Conservation (phyloP, 1,140 invertebrate species). For the Ectropis grisescens region DNA sequence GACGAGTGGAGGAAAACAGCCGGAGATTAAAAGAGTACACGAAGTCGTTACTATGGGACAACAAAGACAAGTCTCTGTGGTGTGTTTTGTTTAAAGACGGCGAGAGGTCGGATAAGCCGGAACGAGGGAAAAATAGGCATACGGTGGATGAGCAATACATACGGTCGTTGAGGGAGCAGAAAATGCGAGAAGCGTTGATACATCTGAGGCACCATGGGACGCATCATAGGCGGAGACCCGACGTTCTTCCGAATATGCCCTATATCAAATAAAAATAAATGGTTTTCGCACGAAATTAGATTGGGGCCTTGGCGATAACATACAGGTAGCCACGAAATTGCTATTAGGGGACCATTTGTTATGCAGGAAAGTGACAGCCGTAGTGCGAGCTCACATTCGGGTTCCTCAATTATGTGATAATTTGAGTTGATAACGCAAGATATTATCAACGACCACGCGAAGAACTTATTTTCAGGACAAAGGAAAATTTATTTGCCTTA, state of each 20-base stretch:
- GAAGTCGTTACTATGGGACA: slow-evolving; percentile 65
- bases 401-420: slow-evolving; percentile 12
- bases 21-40: slow-evolving; percentile 64
- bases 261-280: slow-evolving; percentile 41
- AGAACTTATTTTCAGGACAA: no score
- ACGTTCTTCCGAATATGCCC: slow-evolving; percentile 34
- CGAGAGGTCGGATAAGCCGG: slow-evolving; percentile 36
- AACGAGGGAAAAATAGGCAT: slow-evolving; percentile 34
- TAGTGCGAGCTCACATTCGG: slow-evolving; percentile 8
- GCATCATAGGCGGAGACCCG: slow-evolving; percentile 45
- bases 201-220: slow-evolving; percentile 51
- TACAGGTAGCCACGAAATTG: no score
- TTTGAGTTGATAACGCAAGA: slow-evolving; percentile 12
- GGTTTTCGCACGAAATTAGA: not conserved
- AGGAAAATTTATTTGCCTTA: no score
- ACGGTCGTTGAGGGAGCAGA: slow-evolving; percentile 45
- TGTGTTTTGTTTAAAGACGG: slow-evolving; percentile 69
- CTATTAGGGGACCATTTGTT: no score
- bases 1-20: slow-evolving; percentile 65
- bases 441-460: no score
- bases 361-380: no score
- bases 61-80: slow-evolving; percentile 68
- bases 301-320: slow-evolving; percentile 1
- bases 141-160: slow-evolving; percentile 49
- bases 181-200: slow-evolving; percentile 47